phyloP scores from a whole-genome alignment of 2,113 vertebrate genomes.

The Trachemys scripta region DNA sequence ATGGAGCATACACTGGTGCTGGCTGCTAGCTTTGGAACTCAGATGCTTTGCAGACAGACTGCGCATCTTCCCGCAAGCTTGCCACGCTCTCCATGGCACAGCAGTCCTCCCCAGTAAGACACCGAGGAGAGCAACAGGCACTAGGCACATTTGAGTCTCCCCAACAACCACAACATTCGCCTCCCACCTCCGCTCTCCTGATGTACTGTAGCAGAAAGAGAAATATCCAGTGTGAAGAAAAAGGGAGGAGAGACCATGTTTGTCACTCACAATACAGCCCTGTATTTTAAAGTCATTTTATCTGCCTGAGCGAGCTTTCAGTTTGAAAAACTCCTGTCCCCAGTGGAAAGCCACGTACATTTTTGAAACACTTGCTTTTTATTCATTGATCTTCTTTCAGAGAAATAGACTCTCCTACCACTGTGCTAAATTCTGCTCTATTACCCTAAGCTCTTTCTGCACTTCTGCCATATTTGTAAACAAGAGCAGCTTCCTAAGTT shows the following conservation, averaged over 20 bases:
- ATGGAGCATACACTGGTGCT: not conserved
- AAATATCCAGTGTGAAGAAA: not conserved
- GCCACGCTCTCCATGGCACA: rapidly evolving
- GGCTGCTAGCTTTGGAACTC: rapidly evolving
- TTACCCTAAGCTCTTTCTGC: not conserved
- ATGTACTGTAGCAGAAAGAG: not conserved
- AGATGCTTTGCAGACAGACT: not conserved
- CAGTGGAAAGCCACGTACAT: not conserved
- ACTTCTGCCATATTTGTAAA: not conserved
- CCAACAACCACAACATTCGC: rapidly evolving
- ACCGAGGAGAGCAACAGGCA: not conserved
- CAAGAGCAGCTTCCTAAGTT: not conserved
- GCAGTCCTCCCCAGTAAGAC: rapidly evolving
- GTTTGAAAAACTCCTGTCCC: not conserved
- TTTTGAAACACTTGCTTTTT: not conserved
- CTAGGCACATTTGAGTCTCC: not conserved
- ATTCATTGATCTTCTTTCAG: not conserved
- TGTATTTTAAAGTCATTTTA: not conserved
- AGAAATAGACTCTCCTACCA: too few relatives aligned
- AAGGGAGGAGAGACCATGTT: not conserved
- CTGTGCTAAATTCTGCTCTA: not conserved
- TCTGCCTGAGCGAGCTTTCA: not conserved
- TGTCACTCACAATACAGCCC: not conserved
- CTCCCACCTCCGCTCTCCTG: not conserved
- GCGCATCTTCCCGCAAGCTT: not conserved